These are phyloP conservation scores for Poeciliopsis infans DNA, from an alignment of 2,797 vertebrate species.

Conservation along the genomic window DNA sequence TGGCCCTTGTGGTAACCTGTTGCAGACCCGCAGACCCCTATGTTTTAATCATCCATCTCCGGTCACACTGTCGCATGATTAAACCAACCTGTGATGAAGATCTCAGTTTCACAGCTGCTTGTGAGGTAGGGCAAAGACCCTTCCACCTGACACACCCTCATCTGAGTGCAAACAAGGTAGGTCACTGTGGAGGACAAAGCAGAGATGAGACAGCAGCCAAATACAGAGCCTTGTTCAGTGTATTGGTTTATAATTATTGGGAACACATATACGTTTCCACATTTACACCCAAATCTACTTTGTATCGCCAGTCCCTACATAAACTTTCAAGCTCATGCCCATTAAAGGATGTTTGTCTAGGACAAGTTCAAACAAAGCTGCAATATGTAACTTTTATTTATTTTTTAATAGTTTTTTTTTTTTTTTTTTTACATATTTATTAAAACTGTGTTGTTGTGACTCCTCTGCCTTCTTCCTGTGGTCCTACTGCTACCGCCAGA, in stretches of 20 bases:
- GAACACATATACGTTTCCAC: not conserved
- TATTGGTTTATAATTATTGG: not conserved
- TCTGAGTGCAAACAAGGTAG: conserved; percentile 92
- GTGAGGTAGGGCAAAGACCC: conserved; percentile 87
- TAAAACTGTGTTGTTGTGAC: too few relatives aligned
- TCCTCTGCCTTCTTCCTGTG: too few relatives aligned
- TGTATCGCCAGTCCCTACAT: not conserved
- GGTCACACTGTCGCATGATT: not conserved
- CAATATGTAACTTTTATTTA: too few relatives aligned
- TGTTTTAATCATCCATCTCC: not conserved
- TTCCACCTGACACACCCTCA: conserved; percentile 85
- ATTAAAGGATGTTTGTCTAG: not conserved
- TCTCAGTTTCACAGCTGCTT: conserved; percentile 89
- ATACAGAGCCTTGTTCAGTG: not conserved
- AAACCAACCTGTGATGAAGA: conserved; percentile 87
- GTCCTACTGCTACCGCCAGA: too few relatives aligned
- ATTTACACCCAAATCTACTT: not conserved
- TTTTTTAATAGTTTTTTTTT: too few relatives aligned
- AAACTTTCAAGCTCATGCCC: not conserved
- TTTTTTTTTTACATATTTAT: too few relatives aligned
- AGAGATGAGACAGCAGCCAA: not conserved
- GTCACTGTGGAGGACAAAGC: conserved; percentile 70
- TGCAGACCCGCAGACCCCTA: not conserved
- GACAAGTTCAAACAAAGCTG: not conserved
- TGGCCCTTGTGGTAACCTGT: conserved; percentile 88